Percentiles rank a stretch among this genome's conserved stretches.
Evolutionary conservation across 2,797 vertebrate species (phyloP).

Genomic region (Trachops cirrhosus): DNA sequence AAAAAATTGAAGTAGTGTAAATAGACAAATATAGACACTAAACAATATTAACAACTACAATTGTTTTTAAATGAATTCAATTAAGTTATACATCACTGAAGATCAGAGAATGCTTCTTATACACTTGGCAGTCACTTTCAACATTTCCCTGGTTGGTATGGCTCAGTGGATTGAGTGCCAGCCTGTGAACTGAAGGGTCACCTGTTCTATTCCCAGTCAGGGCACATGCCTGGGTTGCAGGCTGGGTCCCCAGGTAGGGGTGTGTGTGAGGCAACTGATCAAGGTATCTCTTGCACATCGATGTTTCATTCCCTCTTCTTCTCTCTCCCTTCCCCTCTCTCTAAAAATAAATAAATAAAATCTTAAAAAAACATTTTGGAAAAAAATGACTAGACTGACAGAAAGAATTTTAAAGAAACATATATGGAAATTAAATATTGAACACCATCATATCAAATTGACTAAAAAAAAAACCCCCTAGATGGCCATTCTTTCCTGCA

Average conservation of each 20-base stretch:
- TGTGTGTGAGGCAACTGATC: too few relatives aligned
- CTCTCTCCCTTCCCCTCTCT: too few relatives aligned
- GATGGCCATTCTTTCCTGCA: not conserved
- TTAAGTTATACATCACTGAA: conserved; percentile 25
- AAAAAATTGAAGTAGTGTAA: not conserved
- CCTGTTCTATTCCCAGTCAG: too few relatives aligned
- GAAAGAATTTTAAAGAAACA: not conserved
- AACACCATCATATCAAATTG: not conserved
- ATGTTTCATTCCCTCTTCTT: too few relatives aligned
- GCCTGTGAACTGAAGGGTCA: too few relatives aligned
- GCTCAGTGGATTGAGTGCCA: too few relatives aligned
- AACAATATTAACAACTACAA: conserved; percentile 9
- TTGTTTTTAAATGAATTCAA: conserved; percentile 40
- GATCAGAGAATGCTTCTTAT: not conserved
- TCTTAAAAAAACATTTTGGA: not conserved
- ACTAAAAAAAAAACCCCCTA: not conserved
- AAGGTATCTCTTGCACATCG: too few relatives aligned
- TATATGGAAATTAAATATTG: conserved; percentile 5
- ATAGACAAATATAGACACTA: not conserved
- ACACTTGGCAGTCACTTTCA: not conserved
- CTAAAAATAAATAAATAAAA: too few relatives aligned
- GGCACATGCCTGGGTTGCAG: too few relatives aligned
- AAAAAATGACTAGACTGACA: conserved; percentile 15
- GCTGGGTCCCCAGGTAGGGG: too few relatives aligned
- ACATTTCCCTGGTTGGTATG: not conserved